Evolutionary conservation across 2,113 vertebrate species (phyloP).

Genomic region (Lathamus discolor): DNA sequence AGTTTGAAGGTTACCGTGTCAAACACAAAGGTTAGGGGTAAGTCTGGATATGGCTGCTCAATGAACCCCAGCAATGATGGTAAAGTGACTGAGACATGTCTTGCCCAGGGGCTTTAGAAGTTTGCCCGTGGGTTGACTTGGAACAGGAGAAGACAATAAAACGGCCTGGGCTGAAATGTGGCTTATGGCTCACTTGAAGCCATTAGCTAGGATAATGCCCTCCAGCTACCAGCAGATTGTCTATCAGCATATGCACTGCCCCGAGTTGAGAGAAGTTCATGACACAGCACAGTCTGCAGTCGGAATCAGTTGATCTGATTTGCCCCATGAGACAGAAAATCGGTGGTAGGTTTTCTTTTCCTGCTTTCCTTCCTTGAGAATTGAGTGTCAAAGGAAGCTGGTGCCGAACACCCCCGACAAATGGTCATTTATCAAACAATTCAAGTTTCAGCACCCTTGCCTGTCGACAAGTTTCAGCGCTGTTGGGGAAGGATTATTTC

Average conservation of each 20-base stretch:
- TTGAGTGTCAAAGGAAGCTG: not conserved
- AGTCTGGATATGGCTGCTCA: not conserved
- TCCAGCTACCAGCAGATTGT: not conserved
- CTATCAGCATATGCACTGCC: not conserved
- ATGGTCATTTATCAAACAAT: not conserved
- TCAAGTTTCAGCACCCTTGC: not conserved
- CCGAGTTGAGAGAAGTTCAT: not conserved
- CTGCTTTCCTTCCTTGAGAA: not conserved
- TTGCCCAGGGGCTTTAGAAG: not conserved
- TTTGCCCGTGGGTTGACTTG: not conserved
- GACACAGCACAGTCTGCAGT: not conserved
- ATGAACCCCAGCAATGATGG: not conserved
- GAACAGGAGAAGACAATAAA: not conserved
- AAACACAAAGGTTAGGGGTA: not conserved
- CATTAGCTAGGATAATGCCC: not conserved
- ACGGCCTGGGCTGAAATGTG: not conserved
- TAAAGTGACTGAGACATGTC: not conserved
- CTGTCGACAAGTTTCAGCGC: not conserved
- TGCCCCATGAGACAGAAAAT: not conserved
- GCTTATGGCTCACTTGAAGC: not conserved
- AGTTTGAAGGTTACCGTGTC: not conserved
- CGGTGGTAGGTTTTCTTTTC: not conserved
- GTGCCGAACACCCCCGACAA: not conserved
- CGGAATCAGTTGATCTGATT: not conserved
- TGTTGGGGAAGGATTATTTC: not conserved